Conservation (phyloP, 2,113 vertebrate species). For the Rhombomys opimus region DNA sequence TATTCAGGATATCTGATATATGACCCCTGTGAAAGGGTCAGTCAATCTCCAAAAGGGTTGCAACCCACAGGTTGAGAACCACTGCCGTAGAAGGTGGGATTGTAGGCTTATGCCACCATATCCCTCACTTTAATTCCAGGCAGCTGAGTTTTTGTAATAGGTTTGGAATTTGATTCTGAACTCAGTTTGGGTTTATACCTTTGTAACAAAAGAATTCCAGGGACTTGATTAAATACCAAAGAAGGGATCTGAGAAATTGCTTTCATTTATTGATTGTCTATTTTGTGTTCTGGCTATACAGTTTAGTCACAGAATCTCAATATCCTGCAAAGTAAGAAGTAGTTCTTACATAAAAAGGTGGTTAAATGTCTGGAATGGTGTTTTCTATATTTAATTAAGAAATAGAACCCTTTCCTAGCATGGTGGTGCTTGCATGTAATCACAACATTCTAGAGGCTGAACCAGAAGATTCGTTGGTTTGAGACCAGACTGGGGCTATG, state of each 20-base stretch:
- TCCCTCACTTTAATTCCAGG: slow-evolving; percentile 19
- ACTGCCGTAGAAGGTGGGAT: background rate
- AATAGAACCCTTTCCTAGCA: background rate
- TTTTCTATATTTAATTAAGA: slow-evolving; percentile 5
- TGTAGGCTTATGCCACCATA: background rate
- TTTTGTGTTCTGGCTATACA: slow-evolving; percentile 42
- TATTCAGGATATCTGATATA: background rate
- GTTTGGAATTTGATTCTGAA: slow-evolving; percentile 46
- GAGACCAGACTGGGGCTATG: background rate
- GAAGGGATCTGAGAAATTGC: slow-evolving; percentile 42
- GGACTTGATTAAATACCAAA: slow-evolving; percentile 33
- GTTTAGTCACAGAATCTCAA: slow-evolving; percentile 40
- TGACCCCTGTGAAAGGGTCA: background rate
- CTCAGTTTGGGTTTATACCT: slow-evolving; percentile 35
- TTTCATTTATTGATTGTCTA: background rate
- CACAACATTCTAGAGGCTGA: background rate
- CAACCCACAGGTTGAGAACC: background rate
- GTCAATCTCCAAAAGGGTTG: background rate
- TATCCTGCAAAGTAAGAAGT: background rate
- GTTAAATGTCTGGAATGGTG: slow-evolving; percentile 28
- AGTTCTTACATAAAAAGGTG: slow-evolving; percentile 27
- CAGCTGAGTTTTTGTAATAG: slow-evolving; percentile 43
- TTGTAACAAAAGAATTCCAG: slow-evolving; percentile 14
- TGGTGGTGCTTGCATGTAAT: background rate
- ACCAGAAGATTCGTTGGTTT: background rate